Evolutionary conservation across 2,797 vertebrate species (phyloP).

Genomic region (Heterohyrax brucei): DNA sequence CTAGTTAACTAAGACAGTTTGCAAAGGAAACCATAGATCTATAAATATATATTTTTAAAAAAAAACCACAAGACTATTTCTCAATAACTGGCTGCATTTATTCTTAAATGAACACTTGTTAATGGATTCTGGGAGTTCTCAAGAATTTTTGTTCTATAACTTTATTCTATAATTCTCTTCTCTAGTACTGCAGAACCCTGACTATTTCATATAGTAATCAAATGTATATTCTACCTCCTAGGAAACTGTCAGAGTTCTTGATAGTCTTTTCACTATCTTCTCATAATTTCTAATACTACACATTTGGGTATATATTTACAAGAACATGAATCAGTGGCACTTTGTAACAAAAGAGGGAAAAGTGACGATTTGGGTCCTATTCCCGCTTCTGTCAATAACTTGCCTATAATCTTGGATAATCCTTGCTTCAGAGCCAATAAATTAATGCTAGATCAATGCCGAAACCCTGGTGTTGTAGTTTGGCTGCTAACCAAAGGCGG

Average conservation of each 20-base stretch:
- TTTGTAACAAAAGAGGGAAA: background rate
- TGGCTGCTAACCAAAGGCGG: no score
- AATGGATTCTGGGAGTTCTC: background rate
- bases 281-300: background rate
- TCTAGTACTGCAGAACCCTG: background rate
- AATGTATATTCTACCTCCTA: background rate
- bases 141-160: background rate
- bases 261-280: background rate
- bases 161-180: background rate
- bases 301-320: background rate
- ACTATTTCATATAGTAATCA: background rate
- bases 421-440: background rate
- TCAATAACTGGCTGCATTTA: background rate
- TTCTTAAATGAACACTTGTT: constrained; percentile 6
- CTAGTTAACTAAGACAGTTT: background rate
- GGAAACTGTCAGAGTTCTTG: background rate
- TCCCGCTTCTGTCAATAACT: background rate
- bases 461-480: no score
- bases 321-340: background rate
- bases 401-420: background rate
- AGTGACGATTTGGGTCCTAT: background rate
- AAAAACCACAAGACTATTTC: background rate
- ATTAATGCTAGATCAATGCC: background rate
- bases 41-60: background rate
- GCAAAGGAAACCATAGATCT: background rate